These are phyloP conservation scores for Cantharis rufa DNA, from an alignment of 2,888 invertebrate genomes.

Conservation along the genomic window DNA sequence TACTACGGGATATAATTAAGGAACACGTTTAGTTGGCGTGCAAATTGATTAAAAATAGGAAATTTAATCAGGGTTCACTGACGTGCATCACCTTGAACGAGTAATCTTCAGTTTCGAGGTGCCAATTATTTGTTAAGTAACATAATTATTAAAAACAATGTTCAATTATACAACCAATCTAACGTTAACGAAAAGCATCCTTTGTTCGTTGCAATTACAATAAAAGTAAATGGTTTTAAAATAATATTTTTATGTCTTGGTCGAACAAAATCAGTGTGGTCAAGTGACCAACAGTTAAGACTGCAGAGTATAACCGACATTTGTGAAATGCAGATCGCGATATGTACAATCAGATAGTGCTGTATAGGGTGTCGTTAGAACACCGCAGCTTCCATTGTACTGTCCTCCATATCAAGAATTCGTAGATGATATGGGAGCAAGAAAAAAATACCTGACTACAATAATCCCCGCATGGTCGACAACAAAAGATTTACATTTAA, in stretches of 20 bases:
- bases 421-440: constrained; percentile 51
- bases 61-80: neutral
- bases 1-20: constrained; percentile 9
- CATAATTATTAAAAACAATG: neutral
- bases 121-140: constrained; percentile 28
- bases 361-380: constrained; percentile 54
- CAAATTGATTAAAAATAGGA: neutral
- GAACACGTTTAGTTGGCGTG: neutral
- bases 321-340: constrained; percentile 48
- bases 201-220: neutral
- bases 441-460: constrained; percentile 50
- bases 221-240: neutral
- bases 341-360: constrained; percentile 53
- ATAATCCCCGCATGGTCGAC: constrained; percentile 45
- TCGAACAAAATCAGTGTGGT: constrained; percentile 14
- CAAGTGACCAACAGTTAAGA: constrained; percentile 11
- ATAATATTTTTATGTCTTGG: neutral
- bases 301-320: constrained; percentile 38
- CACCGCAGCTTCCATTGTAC: constrained; percentile 54
- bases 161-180: neutral
- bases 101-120: neutral
- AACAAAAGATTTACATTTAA: constrained; percentile 45
- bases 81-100: neutral
- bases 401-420: constrained; percentile 53
- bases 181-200: neutral